Percentiles rank a stretch among this genome's conserved stretches.
Evolutionary conservation across 2,113 vertebrate species (phyloP).

Genomic region (Micronycteris hirsuta): DNA sequence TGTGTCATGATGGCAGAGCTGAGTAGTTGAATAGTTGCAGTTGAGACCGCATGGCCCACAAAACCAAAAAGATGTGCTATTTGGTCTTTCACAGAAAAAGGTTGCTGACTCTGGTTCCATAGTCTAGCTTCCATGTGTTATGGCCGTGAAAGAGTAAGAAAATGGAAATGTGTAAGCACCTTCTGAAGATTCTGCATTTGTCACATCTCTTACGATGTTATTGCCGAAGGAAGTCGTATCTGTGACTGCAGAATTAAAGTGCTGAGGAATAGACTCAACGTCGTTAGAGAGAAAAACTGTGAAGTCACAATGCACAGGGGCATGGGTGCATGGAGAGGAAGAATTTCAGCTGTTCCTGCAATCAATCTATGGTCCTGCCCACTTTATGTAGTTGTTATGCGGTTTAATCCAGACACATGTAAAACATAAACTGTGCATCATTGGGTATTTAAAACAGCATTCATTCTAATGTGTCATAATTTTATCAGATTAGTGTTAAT

Average conservation of each 20-base stretch:
- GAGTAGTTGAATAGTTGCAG: not conserved
- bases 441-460: not conserved
- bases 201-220: not conserved
- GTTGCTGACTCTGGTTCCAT: not conserved
- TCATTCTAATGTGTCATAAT: not conserved
- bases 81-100: not conserved
- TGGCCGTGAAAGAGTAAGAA: not conserved
- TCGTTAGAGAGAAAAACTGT: not conserved
- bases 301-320: not conserved
- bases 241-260: not conserved
- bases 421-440: not conserved
- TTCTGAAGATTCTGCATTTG: not conserved
- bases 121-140: not conserved
- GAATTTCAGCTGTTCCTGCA: not conserved
- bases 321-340: not conserved
- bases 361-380: not conserved
- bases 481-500: not conserved
- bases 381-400: not conserved
- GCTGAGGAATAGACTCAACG: not conserved
- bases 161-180: not conserved
- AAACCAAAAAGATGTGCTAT: not conserved
- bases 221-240: not conserved
- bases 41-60: not conserved
- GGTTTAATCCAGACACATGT: not conserved
- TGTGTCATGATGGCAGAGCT: not conserved